These are phyloP conservation scores for Catamblyrhynchus diadema DNA, from an alignment of 2,797 vertebrate species.

Conservation along the genomic window DNA sequence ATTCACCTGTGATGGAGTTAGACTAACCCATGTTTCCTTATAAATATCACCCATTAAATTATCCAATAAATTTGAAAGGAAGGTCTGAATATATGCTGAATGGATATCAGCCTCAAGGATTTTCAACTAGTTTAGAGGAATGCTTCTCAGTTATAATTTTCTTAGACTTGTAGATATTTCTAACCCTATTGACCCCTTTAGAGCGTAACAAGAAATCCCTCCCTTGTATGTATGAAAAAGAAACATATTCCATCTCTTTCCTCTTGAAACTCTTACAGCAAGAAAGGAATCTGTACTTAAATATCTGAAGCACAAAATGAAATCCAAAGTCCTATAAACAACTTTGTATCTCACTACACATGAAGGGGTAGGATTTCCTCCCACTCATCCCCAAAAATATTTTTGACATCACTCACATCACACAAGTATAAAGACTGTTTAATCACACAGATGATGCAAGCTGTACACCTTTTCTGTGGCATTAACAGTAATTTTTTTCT, in stretches of 20 bases:
- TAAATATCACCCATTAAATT: background rate
- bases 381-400: background rate
- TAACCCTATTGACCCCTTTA: background rate
- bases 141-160: background rate
- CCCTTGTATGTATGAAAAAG: background rate
- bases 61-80: background rate
- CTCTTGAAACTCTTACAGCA: background rate
- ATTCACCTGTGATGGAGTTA: background rate
- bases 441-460: background rate
- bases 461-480: background rate
- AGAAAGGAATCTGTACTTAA: background rate
- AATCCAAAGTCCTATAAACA: background rate
- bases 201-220: background rate
- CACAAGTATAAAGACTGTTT: background rate
- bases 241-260: background rate
- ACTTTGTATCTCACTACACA: background rate
- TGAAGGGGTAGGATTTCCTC: background rate
- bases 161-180: background rate
- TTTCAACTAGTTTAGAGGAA: background rate
- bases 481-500: background rate
- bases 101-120: background rate
- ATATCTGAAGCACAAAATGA: background rate
- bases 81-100: background rate
- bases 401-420: background rate
- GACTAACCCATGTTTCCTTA: background rate